A percentile compares a stretch with the other conserved stretches of the same genome.
Conservation (phyloP, 2,888 invertebrate genomes). For the Heliconius sara region DNA sequence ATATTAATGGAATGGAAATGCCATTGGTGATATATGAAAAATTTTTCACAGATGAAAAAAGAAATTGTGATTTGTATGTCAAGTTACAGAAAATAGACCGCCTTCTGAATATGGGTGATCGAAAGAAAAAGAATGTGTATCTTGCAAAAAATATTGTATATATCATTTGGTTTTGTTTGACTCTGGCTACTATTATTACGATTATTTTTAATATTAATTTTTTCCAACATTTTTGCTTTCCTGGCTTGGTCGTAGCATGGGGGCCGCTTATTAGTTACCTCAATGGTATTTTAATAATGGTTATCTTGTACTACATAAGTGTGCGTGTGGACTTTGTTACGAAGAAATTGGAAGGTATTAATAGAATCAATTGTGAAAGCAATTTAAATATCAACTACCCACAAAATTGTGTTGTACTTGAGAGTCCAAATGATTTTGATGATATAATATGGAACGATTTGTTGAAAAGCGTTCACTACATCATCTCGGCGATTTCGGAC, state of each 20-base stretch:
- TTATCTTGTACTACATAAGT: constrained; percentile 26
- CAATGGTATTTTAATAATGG: constrained; percentile 6
- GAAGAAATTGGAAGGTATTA: constrained; percentile 12
- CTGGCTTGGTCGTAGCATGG: constrained; percentile 33
- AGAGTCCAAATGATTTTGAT: constrained; percentile 1
- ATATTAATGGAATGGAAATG: constrained; percentile 46
- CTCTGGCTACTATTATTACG: constrained; percentile 45
- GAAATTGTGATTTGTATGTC: constrained; percentile 60
- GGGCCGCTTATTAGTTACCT: background rate
- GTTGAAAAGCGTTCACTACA: constrained; percentile 51
- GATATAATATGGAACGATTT: constrained; percentile 29
- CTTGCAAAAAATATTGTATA: constrained; percentile 45
- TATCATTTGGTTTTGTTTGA: constrained; percentile 31
- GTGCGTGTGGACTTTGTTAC: constrained; percentile 16
- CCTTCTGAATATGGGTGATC: constrained; percentile 54
- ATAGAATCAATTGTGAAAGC: constrained; percentile 26
- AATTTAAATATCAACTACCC: constrained; percentile 46
- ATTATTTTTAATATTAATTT: constrained; percentile 52
- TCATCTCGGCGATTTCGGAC: constrained; percentile 59
- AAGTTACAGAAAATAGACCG: constrained; percentile 68
- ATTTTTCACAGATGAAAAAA: constrained; percentile 41
- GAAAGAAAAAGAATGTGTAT: constrained; percentile 51
- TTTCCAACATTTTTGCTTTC: constrained; percentile 51
- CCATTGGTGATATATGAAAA: constrained; percentile 44
- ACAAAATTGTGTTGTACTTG: background rate